Percentiles rank a stretch among this genome's conserved stretches.
phyloP scores from a whole-genome alignment of 2,888 invertebrate genomes.

The Microctonus brassicae region DNA sequence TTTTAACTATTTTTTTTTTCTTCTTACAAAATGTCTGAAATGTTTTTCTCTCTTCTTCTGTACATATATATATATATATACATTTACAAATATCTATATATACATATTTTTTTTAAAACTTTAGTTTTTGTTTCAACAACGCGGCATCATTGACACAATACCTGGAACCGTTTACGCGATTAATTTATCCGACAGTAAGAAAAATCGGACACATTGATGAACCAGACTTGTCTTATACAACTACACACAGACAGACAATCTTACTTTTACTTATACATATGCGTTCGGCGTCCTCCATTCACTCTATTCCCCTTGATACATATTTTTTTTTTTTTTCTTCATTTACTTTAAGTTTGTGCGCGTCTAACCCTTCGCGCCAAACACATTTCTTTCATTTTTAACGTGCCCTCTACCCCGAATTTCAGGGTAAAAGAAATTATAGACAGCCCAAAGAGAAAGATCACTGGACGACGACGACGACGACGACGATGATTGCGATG shows the following conservation, averaged over 20 bases:
- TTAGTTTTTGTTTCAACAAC: background rate
- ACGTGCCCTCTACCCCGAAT: conserved; percentile 42
- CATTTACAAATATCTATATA: no score
- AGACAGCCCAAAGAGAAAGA: background rate
- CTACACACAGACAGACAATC: background rate
- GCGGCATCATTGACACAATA: conserved; percentile 36
- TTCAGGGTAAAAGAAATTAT: conserved; percentile 52
- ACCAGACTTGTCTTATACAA: background rate
- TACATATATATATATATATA: no score
- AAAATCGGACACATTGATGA: conserved; percentile 36
- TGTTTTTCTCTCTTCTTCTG: background rate
- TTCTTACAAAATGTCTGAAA: no score
- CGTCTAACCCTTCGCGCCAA: conserved; percentile 36
- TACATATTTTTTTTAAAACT: background rate
- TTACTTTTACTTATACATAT: conserved; percentile 27
- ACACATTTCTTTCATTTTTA: conserved; percentile 39
- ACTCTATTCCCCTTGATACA: background rate
- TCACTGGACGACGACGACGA: background rate
- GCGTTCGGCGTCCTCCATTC: conserved; percentile 17
- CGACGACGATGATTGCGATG: conserved; percentile 23
- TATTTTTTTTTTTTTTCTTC: conserved; percentile 2
- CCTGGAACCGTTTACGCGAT: conserved; percentile 51
- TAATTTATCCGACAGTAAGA: conserved; percentile 44
- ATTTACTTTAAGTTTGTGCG: background rate
- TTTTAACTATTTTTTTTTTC: background rate